Percentiles rank a stretch among this genome's conserved stretches.
Evolutionary conservation across 2,797 vertebrate genomes (phyloP).

Genomic region (Sebastes reedi): DNA sequence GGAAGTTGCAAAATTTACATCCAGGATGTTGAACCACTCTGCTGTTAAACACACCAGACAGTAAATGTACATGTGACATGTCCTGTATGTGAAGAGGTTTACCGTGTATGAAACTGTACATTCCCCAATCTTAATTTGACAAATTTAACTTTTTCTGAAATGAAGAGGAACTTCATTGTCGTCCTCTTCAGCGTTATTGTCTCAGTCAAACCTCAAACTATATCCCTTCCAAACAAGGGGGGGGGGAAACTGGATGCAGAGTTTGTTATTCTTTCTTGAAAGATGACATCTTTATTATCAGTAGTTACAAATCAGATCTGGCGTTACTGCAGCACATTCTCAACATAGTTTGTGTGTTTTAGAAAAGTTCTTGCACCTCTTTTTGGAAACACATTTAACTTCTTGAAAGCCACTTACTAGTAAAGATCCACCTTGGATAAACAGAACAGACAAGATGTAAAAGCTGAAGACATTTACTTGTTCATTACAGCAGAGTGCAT

Average conservation of each 20-base stretch:
- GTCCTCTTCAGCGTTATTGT: not conserved
- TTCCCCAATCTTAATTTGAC: too few relatives aligned
- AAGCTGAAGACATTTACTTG: constrained; percentile 51
- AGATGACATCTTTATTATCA: not conserved
- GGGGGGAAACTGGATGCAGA: too few relatives aligned
- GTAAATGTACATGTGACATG: not conserved
- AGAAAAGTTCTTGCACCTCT: not conserved
- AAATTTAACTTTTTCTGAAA: not conserved
- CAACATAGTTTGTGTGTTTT: not conserved
- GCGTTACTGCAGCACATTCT: fast-evolving
- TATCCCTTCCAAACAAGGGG: not conserved
- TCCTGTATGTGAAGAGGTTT: not conserved
- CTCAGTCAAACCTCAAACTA: constrained; percentile 12
- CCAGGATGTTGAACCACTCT: not conserved
- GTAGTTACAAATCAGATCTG: not conserved
- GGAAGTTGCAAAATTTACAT: not conserved
- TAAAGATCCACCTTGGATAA: not conserved
- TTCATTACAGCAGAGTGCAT: constrained; percentile 53
- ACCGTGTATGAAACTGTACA: not conserved
- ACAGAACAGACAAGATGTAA: constrained; percentile 15
- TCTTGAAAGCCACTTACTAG: not conserved
- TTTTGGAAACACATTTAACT: not conserved
- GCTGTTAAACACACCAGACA: not conserved
- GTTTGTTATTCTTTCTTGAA: not conserved
- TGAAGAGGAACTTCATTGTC: constrained; percentile 1